A percentile compares a stretch with the other conserved stretches of the same genome.
phyloP scores from a whole-genome alignment of 2,113 vertebrate species.

The Isurus oxyrinchus region DNA sequence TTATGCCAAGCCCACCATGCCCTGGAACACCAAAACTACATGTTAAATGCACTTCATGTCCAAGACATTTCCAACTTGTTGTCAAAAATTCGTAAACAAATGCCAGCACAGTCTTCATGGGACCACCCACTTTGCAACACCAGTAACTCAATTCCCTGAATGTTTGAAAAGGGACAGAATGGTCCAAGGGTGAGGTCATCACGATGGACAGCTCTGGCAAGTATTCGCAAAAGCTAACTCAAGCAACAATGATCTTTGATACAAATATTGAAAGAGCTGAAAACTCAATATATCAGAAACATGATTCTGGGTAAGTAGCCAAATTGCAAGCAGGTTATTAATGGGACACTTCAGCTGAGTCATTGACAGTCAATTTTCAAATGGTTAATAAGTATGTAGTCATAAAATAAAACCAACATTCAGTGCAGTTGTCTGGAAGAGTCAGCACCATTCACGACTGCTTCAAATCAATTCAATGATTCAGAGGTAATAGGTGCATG shows the following conservation, averaged over 20 bases:
- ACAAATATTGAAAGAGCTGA: slow-evolving; percentile 14
- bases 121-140: not conserved
- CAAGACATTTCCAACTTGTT: slow-evolving; percentile 1
- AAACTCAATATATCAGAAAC: not conserved
- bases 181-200: not conserved
- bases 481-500: not conserved
- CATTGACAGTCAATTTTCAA: slow-evolving; percentile 4
- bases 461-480: not conserved
- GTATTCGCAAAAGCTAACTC: not conserved
- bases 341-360: not conserved
- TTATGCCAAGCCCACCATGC: not conserved
- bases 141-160: not conserved
- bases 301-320: not conserved
- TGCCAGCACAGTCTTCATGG: not conserved
- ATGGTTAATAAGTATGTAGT: not conserved
- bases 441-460: not conserved
- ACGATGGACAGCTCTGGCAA: not conserved
- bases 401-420: slow-evolving; percentile 14
- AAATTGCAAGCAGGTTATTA: not conserved
- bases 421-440: not conserved
- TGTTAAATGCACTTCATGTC: not conserved
- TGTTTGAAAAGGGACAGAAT: not conserved
- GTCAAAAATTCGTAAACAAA: not conserved
- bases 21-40: not conserved
- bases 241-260: not conserved